Evolutionary conservation across 2,888 invertebrate species (phyloP).

Genomic region (Ectemnius lituratus): DNA sequence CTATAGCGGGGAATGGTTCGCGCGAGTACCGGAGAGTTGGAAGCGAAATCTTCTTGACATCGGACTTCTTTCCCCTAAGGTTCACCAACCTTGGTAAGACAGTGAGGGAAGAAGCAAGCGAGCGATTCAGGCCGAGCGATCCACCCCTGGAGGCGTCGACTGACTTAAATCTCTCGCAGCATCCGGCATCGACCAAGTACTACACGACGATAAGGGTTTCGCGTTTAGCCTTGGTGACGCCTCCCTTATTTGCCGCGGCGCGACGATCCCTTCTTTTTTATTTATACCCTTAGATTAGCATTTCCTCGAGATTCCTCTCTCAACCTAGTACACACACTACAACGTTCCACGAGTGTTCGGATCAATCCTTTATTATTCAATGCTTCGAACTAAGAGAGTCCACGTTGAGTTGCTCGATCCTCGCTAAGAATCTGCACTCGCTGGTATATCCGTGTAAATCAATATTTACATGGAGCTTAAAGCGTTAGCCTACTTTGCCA

Average conservation of each 20-base stretch:
- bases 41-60: conserved; percentile 53
- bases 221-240: not conserved
- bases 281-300: not conserved
- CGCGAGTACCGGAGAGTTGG: conserved; percentile 40
- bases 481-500: not conserved
- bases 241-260: not conserved
- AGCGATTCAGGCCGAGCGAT: conserved; percentile 25
- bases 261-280: conserved; percentile 1
- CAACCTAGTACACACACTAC: not conserved
- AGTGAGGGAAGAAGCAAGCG: no score
- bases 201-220: conserved; percentile 3
- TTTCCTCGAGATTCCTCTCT: not conserved
- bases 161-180: conserved; percentile 44
- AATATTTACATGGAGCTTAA: conserved; percentile 7
- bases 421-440: not conserved
- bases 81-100: not conserved
- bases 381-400: not conserved
- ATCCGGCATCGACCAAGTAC: conserved; percentile 15
- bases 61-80: conserved; percentile 13
- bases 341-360: not conserved
- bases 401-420: not conserved
- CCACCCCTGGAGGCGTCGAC: conserved; percentile 40
- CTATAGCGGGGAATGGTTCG: conserved; percentile 8
- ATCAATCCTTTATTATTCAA: conserved; percentile 5
- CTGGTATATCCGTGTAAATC: not conserved